Conservation (phyloP, 2,113 vertebrate species). For the Labrus mixtus region DNA sequence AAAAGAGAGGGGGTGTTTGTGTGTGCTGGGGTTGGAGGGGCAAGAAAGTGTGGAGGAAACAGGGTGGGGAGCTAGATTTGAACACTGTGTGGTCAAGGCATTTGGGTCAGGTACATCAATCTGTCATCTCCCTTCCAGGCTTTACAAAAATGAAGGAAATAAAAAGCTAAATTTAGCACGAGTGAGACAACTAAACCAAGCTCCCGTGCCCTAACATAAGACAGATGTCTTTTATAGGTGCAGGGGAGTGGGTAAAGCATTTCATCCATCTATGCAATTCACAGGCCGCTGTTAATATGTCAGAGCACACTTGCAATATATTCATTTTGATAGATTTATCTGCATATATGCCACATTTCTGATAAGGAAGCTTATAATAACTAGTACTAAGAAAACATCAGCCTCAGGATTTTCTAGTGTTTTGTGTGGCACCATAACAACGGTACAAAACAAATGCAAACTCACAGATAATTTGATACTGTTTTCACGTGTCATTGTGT, state of each 20-base stretch:
- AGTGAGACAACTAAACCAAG: slow-evolving; percentile 35
- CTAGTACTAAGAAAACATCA: not conserved
- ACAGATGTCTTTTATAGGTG: slow-evolving; percentile 50
- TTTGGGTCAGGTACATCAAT: slow-evolving; percentile 58
- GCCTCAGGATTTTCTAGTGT: not conserved
- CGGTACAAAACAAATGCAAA: slow-evolving; percentile 27
- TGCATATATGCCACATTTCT: not conserved
- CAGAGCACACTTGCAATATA: not conserved
- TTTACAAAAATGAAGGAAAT: slow-evolving; percentile 53
- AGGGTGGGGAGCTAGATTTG: slow-evolving; percentile 29
- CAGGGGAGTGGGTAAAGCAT: slow-evolving; percentile 19
- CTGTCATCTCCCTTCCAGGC: slow-evolving; percentile 43
- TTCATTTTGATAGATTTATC: no score
- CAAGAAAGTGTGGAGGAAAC: slow-evolving; percentile 29
- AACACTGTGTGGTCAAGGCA: slow-evolving; percentile 47
- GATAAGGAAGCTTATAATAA: not conserved
- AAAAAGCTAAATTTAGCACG: slow-evolving; percentile 52
- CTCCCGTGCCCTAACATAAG: slow-evolving; percentile 37
- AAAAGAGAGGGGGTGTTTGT: slow-evolving; percentile 26
- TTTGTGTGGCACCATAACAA: slow-evolving; percentile 29
- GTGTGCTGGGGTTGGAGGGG: slow-evolving; percentile 7
- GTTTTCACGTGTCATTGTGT: slow-evolving; percentile 36
- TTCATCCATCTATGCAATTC: slow-evolving; percentile 23
- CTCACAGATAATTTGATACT: slow-evolving; percentile 37
- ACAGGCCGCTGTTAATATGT: slow-evolving; percentile 17